Evolutionary conservation across 2,888 invertebrate species (phyloP).

Genomic region (Eurytoma adleriae): DNA sequence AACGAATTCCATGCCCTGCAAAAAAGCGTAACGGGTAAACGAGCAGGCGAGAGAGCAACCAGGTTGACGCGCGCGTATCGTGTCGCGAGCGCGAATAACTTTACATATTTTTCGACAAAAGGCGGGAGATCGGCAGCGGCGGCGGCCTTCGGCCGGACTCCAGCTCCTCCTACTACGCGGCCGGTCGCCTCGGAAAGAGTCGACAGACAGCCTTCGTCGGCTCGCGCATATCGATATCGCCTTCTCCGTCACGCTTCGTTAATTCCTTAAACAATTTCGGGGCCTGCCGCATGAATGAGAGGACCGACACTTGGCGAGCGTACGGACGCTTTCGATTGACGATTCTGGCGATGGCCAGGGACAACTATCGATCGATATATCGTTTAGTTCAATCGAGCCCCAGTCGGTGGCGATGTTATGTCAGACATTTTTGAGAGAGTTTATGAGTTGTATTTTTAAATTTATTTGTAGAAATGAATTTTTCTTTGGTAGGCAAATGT

Average conservation of each 20-base stretch:
- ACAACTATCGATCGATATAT: too few species aligned
- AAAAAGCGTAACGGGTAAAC: background rate
- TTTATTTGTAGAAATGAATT: too few species aligned
- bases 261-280: constrained; percentile 49
- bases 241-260: constrained; percentile 54
- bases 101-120: constrained; percentile 70
- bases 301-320: background rate
- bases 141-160: constrained; percentile 66
- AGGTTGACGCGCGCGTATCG: constrained; percentile 14
- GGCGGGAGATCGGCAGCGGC: constrained; percentile 67
- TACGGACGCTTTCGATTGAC: too few species aligned
- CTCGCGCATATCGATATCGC: constrained; percentile 53
- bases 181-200: constrained; percentile 49
- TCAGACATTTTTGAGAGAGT: too few species aligned
- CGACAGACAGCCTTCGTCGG: constrained; percentile 56
- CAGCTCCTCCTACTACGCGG: constrained; percentile 64
- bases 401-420: too few species aligned
- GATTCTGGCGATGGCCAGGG: background rate
- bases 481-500: too few species aligned
- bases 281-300: constrained; percentile 9
- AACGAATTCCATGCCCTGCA: background rate
- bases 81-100: constrained; percentile 68
- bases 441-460: too few species aligned
- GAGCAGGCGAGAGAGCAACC: constrained; percentile 7
- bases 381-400: too few species aligned